Percentiles rank a stretch among this genome's conserved stretches.
phyloP scores from a whole-genome alignment of 1,140 invertebrate genomes.

The Aplysia californica region DNA sequence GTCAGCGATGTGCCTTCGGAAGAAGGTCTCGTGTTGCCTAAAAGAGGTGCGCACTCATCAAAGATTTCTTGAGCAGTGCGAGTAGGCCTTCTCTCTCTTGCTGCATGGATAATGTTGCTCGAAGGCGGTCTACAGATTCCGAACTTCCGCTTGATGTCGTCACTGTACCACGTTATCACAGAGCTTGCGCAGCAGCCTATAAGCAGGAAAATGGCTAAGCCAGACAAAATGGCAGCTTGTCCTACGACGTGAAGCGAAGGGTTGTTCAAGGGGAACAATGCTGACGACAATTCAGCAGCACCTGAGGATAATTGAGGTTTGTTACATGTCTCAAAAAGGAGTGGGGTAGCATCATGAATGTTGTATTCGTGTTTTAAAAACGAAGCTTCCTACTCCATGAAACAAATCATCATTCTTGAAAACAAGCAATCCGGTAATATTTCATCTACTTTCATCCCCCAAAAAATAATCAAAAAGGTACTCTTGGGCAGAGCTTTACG shows the following conservation, averaged over 20 bases:
- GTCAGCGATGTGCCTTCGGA: no score
- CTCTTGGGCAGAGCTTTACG: no score
- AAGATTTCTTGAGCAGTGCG: conserved; percentile 12
- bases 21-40: no score
- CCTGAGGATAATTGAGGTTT: not conserved
- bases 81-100: conserved; percentile 2
- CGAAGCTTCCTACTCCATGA: no score
- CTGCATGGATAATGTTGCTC: not conserved
- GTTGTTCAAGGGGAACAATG: not conserved
- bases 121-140: no score
- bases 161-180: not conserved
- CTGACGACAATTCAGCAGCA: not conserved
- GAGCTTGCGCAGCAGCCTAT: not conserved
- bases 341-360: not conserved
- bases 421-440: no score
- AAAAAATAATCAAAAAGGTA: no score
- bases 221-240: not conserved
- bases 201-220: not conserved
- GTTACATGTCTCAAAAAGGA: not conserved
- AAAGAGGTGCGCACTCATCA: conserved; percentile 11
- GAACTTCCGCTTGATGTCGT: not conserved
- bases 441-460: no score
- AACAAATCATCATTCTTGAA: no score
- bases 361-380: not conserved
- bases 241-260: not conserved